These are phyloP conservation scores for Peromyscus nudipes DNA, from an alignment of 2,797 vertebrate genomes.

Conservation along the genomic window DNA sequence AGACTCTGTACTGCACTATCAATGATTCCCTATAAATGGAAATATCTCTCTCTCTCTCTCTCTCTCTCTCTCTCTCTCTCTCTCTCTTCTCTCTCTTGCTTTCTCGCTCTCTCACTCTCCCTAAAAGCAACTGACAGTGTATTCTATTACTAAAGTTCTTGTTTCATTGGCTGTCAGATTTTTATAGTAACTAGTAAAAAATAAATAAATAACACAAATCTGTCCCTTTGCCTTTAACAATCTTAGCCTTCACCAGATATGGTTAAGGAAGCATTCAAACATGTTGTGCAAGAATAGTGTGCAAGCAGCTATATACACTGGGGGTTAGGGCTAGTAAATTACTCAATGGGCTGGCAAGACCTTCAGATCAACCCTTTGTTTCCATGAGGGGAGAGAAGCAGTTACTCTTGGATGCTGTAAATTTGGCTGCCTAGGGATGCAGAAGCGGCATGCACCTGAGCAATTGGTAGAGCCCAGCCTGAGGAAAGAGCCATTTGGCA, in stretches of 20 bases:
- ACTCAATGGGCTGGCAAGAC: slow-evolving; percentile 33
- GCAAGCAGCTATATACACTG: background rate
- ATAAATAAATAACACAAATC: background rate
- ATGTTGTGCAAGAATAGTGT: background rate
- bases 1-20: slow-evolving; percentile 58
- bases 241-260: background rate
- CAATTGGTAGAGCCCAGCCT: background rate
- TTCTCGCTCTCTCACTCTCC: background rate
- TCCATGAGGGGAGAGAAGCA: background rate
- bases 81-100: background rate
- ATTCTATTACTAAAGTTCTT: background rate
- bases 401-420: background rate
- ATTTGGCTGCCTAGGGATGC: background rate
- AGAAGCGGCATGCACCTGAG: slow-evolving; percentile 21
- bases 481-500: slow-evolving; percentile 65
- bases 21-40: slow-evolving; percentile 4
- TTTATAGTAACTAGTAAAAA: slow-evolving; percentile 21
- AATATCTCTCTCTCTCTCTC: background rate
- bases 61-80: background rate
- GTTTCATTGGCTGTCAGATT: slow-evolving; percentile 31
- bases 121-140: background rate
- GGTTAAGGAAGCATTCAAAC: slow-evolving; percentile 1
- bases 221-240: slow-evolving; percentile 22
- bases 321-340: slow-evolving; percentile 33
- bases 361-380: background rate